Base-by-base conservation (phyloP, 2,888 invertebrate species). In the Petrolisthes cinctipes region DNA sequence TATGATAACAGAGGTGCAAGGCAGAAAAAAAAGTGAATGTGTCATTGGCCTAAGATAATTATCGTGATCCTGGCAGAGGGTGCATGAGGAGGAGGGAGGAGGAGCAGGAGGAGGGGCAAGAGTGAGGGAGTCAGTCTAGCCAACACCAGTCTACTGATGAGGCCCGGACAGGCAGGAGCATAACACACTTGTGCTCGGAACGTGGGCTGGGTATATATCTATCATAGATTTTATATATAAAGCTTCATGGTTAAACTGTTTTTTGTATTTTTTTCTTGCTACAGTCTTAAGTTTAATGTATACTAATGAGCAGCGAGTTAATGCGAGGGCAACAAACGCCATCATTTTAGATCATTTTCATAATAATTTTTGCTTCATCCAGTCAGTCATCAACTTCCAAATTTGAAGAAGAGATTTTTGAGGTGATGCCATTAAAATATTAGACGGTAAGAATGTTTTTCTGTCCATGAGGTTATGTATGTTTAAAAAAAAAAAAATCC, bases 121-220 rank as follows among this genome's bases (percentile, higher is more conserved):
- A 17, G 61, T 14, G 17, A 17, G 61, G 61, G 61, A 61, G 9
- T 9, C 1, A 17, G 61, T 9, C 9, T 9, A 17, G 61, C 17
- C 61, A 17, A 9, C 17, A 17, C 9, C 11, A 71, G 71, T 71
- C 14, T 14, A n/a, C 11, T 14, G n/a, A 71, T 71, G 71, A 71
- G 17, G 71, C 71, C 71, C 71, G 71, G 71, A 11, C n/a, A 71
- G 71, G 20, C 6, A 71, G 71, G 71, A 71, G 71, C 71, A 71
- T 71, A 71, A 71, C 71, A 71, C 1, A n/a, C 20, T 71, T 71
- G 71, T 71, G 71, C 71, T 71, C 71, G 71, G 71, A 71, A 20
- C 71, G 71, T 71, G 71, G 71, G 71, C 71, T 71, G 71, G 71
- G 71, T 71, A 11, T n/a, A 14, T n/a, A 14, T 71, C 1, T 61